A percentile compares a stretch with the other conserved stretches of the same genome.
These are phyloP conservation scores for Melozone crissalis DNA, from an alignment of 2,113 vertebrate species.

Conservation along the genomic window DNA sequence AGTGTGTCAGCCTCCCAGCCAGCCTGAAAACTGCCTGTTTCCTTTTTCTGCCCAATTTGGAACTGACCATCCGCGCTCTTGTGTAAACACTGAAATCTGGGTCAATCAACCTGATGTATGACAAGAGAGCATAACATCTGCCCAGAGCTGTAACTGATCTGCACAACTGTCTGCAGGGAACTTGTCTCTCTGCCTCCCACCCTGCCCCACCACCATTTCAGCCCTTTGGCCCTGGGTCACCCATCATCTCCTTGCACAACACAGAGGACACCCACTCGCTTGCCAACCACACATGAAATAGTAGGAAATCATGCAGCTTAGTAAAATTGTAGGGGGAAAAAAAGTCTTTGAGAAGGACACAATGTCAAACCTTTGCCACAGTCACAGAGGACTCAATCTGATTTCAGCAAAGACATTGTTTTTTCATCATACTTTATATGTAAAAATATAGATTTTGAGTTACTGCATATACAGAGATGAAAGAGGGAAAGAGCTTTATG, in stretches of 20 bases:
- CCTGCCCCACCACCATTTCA: neutral
- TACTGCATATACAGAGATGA: neutral
- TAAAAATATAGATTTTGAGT: neutral
- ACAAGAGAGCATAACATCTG: neutral
- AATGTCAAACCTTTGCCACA: neutral
- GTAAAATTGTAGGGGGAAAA: neutral
- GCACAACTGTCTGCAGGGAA: neutral
- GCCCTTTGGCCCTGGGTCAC: neutral
- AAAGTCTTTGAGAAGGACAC: neutral
- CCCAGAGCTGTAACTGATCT: neutral
- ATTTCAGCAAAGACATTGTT: neutral
- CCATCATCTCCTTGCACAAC: neutral
- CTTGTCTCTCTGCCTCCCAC: neutral
- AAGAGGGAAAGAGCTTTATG: neutral
- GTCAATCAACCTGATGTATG: neutral
- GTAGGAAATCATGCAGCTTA: neutral
- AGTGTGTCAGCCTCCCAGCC: neutral
- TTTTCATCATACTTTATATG: neutral
- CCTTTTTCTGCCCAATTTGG: neutral
- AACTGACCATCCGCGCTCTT: rapidly evolving
- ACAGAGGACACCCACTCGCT: neutral
- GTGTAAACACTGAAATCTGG: neutral
- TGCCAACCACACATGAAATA: neutral
- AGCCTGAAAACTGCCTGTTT: neutral
- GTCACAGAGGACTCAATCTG: neutral